A percentile compares a stretch with the other conserved stretches of the same genome.
phyloP scores from a whole-genome alignment of 2,113 vertebrate species.

The Ovibos moschatus region DNA sequence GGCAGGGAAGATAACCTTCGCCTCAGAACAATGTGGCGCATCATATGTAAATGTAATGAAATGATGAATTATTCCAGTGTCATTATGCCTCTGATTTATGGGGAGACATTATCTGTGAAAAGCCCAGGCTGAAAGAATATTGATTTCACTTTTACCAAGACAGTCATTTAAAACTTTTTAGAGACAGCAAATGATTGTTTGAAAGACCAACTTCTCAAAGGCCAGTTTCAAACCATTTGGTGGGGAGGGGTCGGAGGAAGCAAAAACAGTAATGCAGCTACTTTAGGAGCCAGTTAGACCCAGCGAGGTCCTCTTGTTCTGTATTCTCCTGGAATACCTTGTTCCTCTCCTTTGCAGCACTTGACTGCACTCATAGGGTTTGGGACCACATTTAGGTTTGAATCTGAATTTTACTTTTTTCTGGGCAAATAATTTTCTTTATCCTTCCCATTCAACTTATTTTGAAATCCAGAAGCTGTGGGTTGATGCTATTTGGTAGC shows the following conservation, averaged over 20 bases:
- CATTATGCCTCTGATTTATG: slow-evolving; percentile 69
- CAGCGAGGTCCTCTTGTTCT: neutral
- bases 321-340: neutral
- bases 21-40: slow-evolving; percentile 61
- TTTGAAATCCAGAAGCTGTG: neutral
- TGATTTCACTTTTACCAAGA: slow-evolving; percentile 59
- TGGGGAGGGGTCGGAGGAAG: neutral
- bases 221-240: neutral
- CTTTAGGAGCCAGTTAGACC: neutral
- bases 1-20: slow-evolving; percentile 72
- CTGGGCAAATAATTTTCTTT: neutral
- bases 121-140: slow-evolving; percentile 38
- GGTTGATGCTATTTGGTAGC: neutral
- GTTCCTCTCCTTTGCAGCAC: neutral
- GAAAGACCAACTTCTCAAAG: slow-evolving; percentile 49
- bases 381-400: neutral
- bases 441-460: neutral
- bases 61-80: slow-evolving; percentile 70
- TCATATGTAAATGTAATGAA: slow-evolving; percentile 73
- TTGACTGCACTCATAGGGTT: neutral
- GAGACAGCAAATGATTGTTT: slow-evolving; percentile 58
- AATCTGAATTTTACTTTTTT: neutral
- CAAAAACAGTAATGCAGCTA: neutral
- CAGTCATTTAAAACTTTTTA: slow-evolving; percentile 54
- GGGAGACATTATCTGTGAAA: slow-evolving; percentile 67